Evolutionary conservation across 2,797 vertebrate genomes (phyloP), one percentile per base, ranked within the genome.

Genomic region (Paedocypris micromegethes): DNA sequence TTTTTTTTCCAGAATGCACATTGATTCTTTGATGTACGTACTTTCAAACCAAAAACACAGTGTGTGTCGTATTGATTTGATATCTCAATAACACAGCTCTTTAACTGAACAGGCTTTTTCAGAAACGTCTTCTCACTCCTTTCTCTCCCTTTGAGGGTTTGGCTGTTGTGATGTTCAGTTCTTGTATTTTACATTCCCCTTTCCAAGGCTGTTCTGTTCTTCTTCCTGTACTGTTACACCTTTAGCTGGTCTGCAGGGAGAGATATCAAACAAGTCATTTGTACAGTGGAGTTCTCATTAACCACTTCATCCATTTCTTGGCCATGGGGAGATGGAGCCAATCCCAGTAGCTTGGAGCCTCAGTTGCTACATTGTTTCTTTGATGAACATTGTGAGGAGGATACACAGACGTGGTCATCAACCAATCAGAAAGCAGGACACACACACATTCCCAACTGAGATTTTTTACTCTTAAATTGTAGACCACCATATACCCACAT

Each of bases 201-300:
- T 59, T 66, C 56, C 52, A 64, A 23, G 73, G 57, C 37, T 51
- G 52, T 49, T 63, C 48, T 56, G 54, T 40, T 72, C 51, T 38
- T 3, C 56, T 59, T 48, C 42, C 58, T 77, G 64, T 55, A 60
- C 49, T 73, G 62, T 52, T 72, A 63, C 38, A 23, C 46, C 59
- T 52, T 63, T 68, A 66, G 7, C 40, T n/a, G 53, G 52, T 61
- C 78, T 70, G 66, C 57, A 61, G 52, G 73, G 75, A 65, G 56
- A 72, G 46, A 58, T 75, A 75, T 77, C 75, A 72, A 53, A 66
- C 54, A 58, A 23, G 23, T 23, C 1, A 23, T 23, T 23, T 23
- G 23, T 1, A 23, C 23, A 23, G 23, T 23, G 23, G 23, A 23
- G 23, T 23, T 23, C 23, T 23, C 23, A 23, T 23, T 23, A 23